Conservation (phyloP, 2,888 invertebrate species). For the Sphecodes monilicornis region DNA sequence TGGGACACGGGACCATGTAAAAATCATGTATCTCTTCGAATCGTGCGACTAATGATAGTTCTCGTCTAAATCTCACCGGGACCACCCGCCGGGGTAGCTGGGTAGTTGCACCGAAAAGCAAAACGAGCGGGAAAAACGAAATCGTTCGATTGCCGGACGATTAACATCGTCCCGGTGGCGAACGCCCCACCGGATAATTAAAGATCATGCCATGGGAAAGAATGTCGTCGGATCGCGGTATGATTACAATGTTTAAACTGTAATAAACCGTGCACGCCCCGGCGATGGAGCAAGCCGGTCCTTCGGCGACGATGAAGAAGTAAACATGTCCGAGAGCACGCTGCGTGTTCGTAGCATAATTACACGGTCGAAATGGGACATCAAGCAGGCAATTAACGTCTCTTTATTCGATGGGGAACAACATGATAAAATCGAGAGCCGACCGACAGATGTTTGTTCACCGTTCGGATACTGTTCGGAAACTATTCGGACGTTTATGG, state of each 20-base stretch:
- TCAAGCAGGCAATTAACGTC: slow-evolving; percentile 34
- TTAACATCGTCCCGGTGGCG: slow-evolving; percentile 17
- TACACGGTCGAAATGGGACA: slow-evolving; percentile 31
- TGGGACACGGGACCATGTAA: slow-evolving; percentile 17
- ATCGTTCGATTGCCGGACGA: neutral
- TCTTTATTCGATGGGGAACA: neutral
- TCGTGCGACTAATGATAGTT: slow-evolving; percentile 20
- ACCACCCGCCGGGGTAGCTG: neutral
- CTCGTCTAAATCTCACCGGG: neutral
- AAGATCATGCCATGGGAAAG: slow-evolving; percentile 47
- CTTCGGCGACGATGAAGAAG: slow-evolving; percentile 34
- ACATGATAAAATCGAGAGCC: slow-evolving; percentile 1
- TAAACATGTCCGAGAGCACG: slow-evolving; percentile 19
- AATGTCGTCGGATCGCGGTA: slow-evolving; percentile 57
- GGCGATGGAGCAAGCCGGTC: neutral
- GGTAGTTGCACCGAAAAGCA: neutral
- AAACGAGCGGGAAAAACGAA: neutral
- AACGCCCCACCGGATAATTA: slow-evolving; percentile 59
- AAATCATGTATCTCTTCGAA: slow-evolving; percentile 28
- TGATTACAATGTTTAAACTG: slow-evolving; percentile 63
- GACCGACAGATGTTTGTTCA: neutral
- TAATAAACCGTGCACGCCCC: slow-evolving; percentile 48
- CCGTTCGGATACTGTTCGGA: neutral
- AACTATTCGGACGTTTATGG: neutral
- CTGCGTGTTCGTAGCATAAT: slow-evolving; percentile 17